Base-by-base conservation (phyloP, 2,888 invertebrate genomes). In the Lepidocyrtinus sp. region DNA sequence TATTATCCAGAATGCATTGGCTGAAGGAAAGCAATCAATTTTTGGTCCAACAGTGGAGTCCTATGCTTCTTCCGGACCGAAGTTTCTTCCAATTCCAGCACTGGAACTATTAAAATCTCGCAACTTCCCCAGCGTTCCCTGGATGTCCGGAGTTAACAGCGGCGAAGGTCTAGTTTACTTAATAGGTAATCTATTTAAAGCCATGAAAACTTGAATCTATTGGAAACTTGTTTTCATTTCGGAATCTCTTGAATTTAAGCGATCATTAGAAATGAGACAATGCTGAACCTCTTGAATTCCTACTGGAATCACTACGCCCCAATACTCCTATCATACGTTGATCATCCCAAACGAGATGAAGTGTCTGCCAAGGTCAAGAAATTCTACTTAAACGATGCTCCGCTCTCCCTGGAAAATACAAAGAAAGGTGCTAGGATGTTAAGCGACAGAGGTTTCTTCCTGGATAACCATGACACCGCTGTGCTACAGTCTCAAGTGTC, bases 91-190 rank as follows among this genome's bases (percentile, higher is more conserved):
- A 17, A 65, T 50, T 1, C 78, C 82, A 17, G 82, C 84, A 7
- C 26, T 77, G 12, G 64, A 71, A 7, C n/a, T 84, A 15, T 19
- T 84, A n/a, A 67, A 55, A n/a, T 70, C 46, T 22, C 82, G 84
- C 0, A 80, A 74, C 17, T 84, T 82, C 46, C 46, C 77, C 1
- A 71, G 68, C 19, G 69, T 84, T 1, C 82, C 82, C 0, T 77
- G 82, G 77, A 74, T 84, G n/a, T 76, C 65, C 26, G 84, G 84
- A 2, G 82, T 81, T 3, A 83, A 83, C 64, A 69, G 75, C 19
- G 82, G 75, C 7, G 83, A 82, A 67, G 83, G 83, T n/a, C 63
- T 83, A 19, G n/a, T n/a, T n/a, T n/a, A n/a, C n/a, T n/a, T n/a
- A n/a, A n/a, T n/a, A n/a, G n/a, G n/a, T n/a, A n/a, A n/a, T n/a